Base-by-base conservation (phyloP, 2,113 vertebrate species). In the Sus scrofa region DNA sequence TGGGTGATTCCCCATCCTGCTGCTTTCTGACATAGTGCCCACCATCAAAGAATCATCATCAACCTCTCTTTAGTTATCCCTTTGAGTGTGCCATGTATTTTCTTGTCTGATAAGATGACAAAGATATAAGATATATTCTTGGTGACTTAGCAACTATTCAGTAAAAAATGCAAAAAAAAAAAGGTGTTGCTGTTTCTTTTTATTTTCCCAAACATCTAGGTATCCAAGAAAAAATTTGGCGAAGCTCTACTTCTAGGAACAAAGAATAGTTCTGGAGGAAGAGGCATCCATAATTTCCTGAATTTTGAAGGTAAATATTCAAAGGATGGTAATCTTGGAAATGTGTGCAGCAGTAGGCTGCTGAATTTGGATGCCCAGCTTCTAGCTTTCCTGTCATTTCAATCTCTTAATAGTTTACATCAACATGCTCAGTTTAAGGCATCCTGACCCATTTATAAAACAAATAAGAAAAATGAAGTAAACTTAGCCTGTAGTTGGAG, bases 341-440 rank as follows among this genome's bases (percentile, higher is more conserved):
- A 91, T 70, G 19, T 52, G 32, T 20, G 24, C 2, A 10, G 90
- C 62, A 95, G 87, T 73, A 89, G 78, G 10, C 34, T 2, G 27
- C 19, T 39, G 58, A 62, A 63, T 87, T 60, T 44, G 19, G 58
- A 86, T 50, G 50, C 67, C 77, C 91, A 79, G 71, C 67, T 58
- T 81, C 63, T 86, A 39, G 26, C 44, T 96, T 85, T 73, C 27
- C 60, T 85, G 79, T 52, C 74, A 89, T 96, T 95, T 94, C 65
- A 56, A 14, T 93, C 91, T 91, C 34, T 81, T 75, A 60, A 50
- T 62, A 78, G 54, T 84, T 97, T 86, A 83, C 37, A 86, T 86
- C 73, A 67, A 94, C 27, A 78, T 37, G 30, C 65, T 68, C 37
- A 82, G 4, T 84, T 94, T 70, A 95, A 89, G 26, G 14, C n/a